Conservation (phyloP, 2,113 vertebrate species). For the Oryzias javanicus region DNA sequence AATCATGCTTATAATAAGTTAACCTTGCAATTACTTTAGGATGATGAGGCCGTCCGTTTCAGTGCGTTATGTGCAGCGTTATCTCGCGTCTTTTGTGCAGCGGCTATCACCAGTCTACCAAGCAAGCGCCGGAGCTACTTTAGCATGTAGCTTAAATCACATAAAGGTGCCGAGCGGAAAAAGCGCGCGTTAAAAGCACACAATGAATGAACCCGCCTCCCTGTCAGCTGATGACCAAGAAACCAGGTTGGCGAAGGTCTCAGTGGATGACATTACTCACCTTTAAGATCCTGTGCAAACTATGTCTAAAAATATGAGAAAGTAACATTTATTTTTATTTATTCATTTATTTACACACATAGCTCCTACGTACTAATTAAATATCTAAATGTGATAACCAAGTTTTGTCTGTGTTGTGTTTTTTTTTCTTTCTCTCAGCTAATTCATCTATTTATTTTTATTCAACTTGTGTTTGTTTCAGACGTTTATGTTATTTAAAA, state of each 20-base stretch:
- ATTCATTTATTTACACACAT: too few relatives aligned
- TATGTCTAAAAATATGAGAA: not conserved
- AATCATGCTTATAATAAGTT: not conserved
- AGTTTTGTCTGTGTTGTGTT: too few relatives aligned
- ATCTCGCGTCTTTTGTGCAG: not conserved
- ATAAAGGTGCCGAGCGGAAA: conserved; percentile 56
- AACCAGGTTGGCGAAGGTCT: not conserved
- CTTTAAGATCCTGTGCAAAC: not conserved
- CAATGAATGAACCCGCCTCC: conserved; percentile 60
- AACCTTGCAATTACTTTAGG: conserved; percentile 20
- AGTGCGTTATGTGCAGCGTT: not conserved
- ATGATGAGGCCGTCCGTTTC: not conserved
- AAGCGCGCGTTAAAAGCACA: conserved; percentile 69
- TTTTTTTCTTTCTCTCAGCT: too few relatives aligned
- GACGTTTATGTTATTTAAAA: too few relatives aligned
- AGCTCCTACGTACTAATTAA: too few relatives aligned
- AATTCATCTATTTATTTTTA: too few relatives aligned
- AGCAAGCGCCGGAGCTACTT: conserved; percentile 32
- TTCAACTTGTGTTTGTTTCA: too few relatives aligned
- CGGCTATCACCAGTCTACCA: not conserved
- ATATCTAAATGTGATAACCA: too few relatives aligned
- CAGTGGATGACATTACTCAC: not conserved
- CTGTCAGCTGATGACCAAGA: conserved; percentile 44
- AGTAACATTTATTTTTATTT: too few relatives aligned
- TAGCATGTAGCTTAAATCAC: conserved; percentile 56